Conservation (phyloP, 2,113 vertebrate species). For the Sebastes fasciatus region DNA sequence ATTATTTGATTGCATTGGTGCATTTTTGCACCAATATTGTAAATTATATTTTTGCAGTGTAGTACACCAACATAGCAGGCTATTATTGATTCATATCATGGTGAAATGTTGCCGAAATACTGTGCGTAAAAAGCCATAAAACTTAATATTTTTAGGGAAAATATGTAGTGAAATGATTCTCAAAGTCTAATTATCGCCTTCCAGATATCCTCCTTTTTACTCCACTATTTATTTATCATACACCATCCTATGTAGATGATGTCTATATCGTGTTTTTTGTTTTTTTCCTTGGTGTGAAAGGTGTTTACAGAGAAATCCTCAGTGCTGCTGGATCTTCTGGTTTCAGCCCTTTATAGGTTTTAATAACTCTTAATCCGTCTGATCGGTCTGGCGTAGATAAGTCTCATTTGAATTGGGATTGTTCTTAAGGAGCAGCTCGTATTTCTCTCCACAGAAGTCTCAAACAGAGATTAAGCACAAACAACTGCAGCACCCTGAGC, state of each 20-base stretch:
- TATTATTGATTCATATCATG: background rate
- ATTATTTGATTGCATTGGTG: background rate
- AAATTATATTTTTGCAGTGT: background rate
- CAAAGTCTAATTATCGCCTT: background rate
- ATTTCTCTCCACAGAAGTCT: conserved; percentile 69
- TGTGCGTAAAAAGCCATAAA: background rate
- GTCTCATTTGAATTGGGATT: conserved; percentile 87
- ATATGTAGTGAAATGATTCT: background rate
- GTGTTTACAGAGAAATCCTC: conserved; percentile 77
- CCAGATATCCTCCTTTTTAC: too few species aligned
- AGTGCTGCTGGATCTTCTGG: conserved; percentile 73
- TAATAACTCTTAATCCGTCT: conserved; percentile 92
- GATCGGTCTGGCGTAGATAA: conserved; percentile 92
- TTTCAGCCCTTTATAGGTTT: conserved; percentile 82
- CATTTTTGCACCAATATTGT: background rate
- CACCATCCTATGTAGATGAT: conserved; percentile 42
- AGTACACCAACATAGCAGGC: background rate
- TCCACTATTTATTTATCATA: conserved; percentile 9
- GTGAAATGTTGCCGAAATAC: background rate
- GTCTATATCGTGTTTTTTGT: conserved; percentile 54
- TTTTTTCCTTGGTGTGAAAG: conserved; percentile 23
- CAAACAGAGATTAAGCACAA: conserved; percentile 77
- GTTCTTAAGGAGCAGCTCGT: conserved; percentile 81
- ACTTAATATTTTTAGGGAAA: background rate
- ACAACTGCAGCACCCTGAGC: conserved; percentile 80